phyloP scores from a whole-genome alignment of 2,888 invertebrate species.

The Sialis lutaria region DNA sequence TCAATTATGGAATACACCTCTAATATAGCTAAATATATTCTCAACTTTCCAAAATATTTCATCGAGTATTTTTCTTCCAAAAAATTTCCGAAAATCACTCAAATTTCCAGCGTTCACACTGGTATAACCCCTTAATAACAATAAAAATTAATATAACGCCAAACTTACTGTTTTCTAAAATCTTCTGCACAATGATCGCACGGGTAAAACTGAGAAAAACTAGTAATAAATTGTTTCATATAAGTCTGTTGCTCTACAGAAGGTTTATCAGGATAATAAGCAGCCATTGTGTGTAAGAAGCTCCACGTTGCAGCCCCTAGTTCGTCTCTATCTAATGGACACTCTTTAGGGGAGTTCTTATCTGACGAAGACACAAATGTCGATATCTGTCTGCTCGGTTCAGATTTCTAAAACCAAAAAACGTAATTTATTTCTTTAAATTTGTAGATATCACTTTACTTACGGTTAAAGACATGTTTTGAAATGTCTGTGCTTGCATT shows the following conservation, averaged over 20 bases:
- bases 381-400: not conserved
- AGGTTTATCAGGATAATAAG: slow-evolving; percentile 81
- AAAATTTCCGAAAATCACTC: no score
- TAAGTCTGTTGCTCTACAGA: slow-evolving; percentile 47
- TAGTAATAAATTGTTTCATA: slow-evolving; percentile 63
- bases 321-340: slow-evolving; percentile 62
- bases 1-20: no score
- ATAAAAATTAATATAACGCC: not conserved
- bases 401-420: not conserved
- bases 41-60: no score
- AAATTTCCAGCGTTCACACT: no score
- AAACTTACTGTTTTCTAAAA: slow-evolving; percentile 62
- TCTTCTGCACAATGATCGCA: slow-evolving; percentile 84
- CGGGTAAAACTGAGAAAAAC: slow-evolving; percentile 82
- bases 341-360: slow-evolving; percentile 26
- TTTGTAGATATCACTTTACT: no score
- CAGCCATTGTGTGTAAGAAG: slow-evolving; percentile 90
- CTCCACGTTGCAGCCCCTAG: slow-evolving; percentile 78
- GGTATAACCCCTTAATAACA: not conserved
- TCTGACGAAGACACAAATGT: not conserved
- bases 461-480: no score
- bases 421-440: no score
- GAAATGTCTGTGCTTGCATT: slow-evolving; percentile 30
- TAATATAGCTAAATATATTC: no score
- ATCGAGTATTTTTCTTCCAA: no score